Evolutionary conservation across 2,113 vertebrate genomes (phyloP), one percentile per base, ranked within the genome.

Genomic region (Tringa solitaria): DNA sequence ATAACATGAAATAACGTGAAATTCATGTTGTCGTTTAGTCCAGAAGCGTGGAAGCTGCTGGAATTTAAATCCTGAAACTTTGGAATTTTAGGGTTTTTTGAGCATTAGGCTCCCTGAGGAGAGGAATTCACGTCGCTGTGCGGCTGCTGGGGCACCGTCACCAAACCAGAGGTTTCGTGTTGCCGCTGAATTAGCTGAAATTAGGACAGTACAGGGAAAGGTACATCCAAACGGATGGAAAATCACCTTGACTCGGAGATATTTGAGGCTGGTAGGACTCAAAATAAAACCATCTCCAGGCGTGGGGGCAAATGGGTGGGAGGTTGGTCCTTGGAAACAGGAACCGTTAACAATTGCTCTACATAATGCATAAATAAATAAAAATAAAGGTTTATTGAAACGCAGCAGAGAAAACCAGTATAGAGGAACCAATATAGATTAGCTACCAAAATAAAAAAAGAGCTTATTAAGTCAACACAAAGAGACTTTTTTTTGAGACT

Each of bases 71-170:
- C 39, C 46, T 13, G 28, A 32, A 5, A 3, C n/a, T 53, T 15
- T 30, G 46, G 54, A 4, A 45, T 27, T 1, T 24, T 23, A 0
- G 1, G 23, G 19, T 4, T 6, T 91, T 50, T 50, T 20, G n/a
- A 48, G 4, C 20, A 0, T 9, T 13, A 7, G 48, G 76, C 7
- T 37, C 33, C 84, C 70, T 3, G 30, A 33, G 48, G 8, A 28
- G 80, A 33, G 1, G 14, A 7, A 13, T 45, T 19, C 14, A 0
- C 2, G 2, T 6, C 6, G 37, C 16, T 18, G 41, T 1, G 2
- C 2, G 56, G 78, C 1, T 33, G 20, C 14, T 50, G 35, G 16
- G n/a, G 4, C 1, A 0, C 33, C 3, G 9, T 32, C 28, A 3
- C 2, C 57, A 15, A 37, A 26, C 5, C 5, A 39, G 77, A 37